A percentile compares a stretch with the other conserved stretches of the same genome.
phyloP scores from a whole-genome alignment of 2,113 vertebrate genomes.

The Aphyosemion australe region DNA sequence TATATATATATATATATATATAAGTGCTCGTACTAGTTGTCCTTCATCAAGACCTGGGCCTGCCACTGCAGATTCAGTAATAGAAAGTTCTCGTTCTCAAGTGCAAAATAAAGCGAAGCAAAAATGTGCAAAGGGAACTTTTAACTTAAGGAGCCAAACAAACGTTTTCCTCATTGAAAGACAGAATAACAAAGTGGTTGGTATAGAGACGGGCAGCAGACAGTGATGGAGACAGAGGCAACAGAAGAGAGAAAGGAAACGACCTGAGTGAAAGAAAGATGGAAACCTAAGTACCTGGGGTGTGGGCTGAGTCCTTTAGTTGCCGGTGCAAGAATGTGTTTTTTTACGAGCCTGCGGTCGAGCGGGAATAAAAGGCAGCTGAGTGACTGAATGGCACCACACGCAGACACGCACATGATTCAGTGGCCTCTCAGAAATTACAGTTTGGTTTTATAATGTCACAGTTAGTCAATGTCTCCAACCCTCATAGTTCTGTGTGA shows the following conservation, averaged over 20 bases:
- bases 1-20: too few species aligned
- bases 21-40: conserved; percentile 34
- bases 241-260: conserved; percentile 47
- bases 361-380: conserved; percentile 78
- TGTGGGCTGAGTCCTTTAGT: conserved; percentile 68
- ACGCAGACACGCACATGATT: conserved; percentile 43
- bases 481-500: conserved; percentile 63
- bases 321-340: conserved; percentile 73
- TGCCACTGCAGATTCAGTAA: conserved; percentile 24
- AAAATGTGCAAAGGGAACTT: conserved; percentile 31
- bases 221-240: conserved; percentile 57
- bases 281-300: conserved; percentile 78
- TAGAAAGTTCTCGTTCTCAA: conserved; percentile 52
- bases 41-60: conserved; percentile 24
- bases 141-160: conserved; percentile 57
- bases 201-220: conserved; percentile 58
- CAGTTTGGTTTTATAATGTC: conserved; percentile 83
- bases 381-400: conserved; percentile 73
- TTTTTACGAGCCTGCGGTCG: conserved; percentile 79
- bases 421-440: conserved; percentile 73
- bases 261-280: conserved; percentile 59
- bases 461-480: conserved; percentile 74
- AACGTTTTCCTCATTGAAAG: neutral
- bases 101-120: conserved; percentile 51
- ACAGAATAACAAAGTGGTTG: conserved; percentile 31